Percentiles rank a stretch among this genome's conserved stretches.
Conservation (phyloP, 2,888 invertebrate genomes). For the Synergus itoensis region DNA sequence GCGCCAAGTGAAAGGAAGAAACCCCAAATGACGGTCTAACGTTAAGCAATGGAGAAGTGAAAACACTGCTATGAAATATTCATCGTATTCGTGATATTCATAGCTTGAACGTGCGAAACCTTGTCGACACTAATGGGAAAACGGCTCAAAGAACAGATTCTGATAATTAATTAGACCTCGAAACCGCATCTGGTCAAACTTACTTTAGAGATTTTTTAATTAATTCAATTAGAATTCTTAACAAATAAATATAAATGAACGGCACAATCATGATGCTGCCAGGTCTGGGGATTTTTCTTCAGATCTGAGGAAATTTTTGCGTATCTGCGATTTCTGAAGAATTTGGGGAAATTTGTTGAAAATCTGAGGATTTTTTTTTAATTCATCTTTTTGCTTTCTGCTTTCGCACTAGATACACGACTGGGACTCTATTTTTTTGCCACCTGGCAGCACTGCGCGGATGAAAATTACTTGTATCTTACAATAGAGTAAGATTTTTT, state of each 20-base stretch:
- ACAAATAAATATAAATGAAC: no score
- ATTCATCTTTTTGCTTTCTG: no score
- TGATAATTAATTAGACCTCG: slow-evolving; percentile 12
- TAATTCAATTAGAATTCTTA: not conserved
- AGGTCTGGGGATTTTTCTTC: no score
- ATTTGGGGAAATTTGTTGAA: no score
- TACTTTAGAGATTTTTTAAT: not conserved
- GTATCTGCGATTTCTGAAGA: no score
- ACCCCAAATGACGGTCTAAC: not conserved
- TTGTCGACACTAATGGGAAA: not conserved
- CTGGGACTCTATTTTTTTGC: no score
- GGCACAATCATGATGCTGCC: no score
- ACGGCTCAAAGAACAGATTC: not conserved
- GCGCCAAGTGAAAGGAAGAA: not conserved
- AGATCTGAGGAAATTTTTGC: no score
- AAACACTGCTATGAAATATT: slow-evolving; percentile 28
- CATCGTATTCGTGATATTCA: not conserved
- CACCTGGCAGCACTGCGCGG: no score
- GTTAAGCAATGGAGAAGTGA: slow-evolving; percentile 12
- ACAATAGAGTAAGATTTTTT: not conserved
- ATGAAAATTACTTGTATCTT: no score
- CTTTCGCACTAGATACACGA: no score
- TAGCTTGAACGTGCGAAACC: not conserved
- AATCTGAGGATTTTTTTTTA: no score
- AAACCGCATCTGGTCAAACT: not conserved